Evolutionary conservation across 2,113 vertebrate species (phyloP), one percentile per base, ranked within the genome.

Genomic region (Alosa alosa): DNA sequence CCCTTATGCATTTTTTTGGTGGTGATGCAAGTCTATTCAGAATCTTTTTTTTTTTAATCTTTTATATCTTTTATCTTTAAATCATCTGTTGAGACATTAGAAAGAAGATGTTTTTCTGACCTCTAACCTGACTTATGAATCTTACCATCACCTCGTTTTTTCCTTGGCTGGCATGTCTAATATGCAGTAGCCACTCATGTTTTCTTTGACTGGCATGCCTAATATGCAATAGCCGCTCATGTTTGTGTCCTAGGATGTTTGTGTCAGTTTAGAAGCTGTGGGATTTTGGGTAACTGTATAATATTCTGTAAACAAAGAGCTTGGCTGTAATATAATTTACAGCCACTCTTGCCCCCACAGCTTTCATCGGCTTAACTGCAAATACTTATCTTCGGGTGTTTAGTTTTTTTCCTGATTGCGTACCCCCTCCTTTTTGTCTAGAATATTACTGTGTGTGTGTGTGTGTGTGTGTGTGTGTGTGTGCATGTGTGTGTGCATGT

Each of bases 281-380:
- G 90, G 88, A 89, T 86, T 92, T 90, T 83, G 49, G 82, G 52
- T 84, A 84, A 89, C 88, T 83, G 84, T 91, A 86, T 45, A 20
- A 25, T 83, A 84, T 84, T 88, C 81, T 90, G 89, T 91, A 94
- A 94, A 94, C 93, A 94, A 95, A 92, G 87, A 88, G 89, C 91
- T 94, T 78, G 88, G 83, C 84, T 92, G 47, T 93, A 91, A 93
- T 90, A 89, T 89, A 91, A 87, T 90, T 91, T 83, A 60, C 86
- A 89, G 89, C 86, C 86, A 90, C 87, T 89, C 87, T 88, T 90
- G 84, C 89, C 88, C 87, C 88, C 87, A 45, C 20, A 18, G 86
- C 86, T 90, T 93, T 91, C 91, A 95, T 91, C 92, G 87, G 93
- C 91, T 95, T 94, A 93, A 84, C 91, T 57, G 85, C 75, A 75